These are phyloP conservation scores for Spongia lamella DNA, from an alignment of 37 sponge, comb jelly and placozoan species.

Conservation along the genomic window DNA sequence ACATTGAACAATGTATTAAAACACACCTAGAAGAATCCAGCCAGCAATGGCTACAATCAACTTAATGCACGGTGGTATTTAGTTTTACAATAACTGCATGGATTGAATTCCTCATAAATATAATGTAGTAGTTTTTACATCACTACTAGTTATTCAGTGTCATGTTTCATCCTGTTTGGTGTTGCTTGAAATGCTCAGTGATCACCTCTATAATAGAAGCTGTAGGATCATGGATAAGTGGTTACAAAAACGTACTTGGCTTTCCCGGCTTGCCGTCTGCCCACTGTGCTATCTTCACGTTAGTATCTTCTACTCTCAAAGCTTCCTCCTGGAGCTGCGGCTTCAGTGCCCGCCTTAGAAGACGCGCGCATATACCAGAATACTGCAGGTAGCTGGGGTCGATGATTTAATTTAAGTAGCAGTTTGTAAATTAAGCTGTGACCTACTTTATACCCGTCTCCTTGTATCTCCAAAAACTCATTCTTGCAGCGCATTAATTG, in stretches of 20 bases:
- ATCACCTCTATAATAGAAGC: background rate
- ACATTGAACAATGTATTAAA: too few species aligned
- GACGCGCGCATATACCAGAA: conserved; percentile 75
- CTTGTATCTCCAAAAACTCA: too few species aligned
- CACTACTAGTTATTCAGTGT: too few species aligned
- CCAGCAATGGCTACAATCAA: too few species aligned
- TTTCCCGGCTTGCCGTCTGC: conserved; percentile 61
- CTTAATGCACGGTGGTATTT: too few species aligned
- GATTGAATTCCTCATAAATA: too few species aligned
- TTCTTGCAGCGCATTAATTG: too few species aligned
- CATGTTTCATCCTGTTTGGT: background rate
- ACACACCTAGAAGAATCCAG: too few species aligned
- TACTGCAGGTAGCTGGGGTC: conserved; percentile 75
- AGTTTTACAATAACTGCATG: too few species aligned
- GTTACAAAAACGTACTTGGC: conserved; percentile 38
- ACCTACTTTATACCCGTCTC: background rate
- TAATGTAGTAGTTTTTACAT: background rate
- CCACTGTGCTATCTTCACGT: conserved; percentile 49
- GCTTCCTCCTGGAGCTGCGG: conserved; percentile 54
- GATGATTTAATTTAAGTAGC: conserved; percentile 8
- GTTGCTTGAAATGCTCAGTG: background rate
- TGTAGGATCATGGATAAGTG: background rate
- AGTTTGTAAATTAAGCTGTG: background rate
- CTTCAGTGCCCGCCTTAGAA: conserved; percentile 68
- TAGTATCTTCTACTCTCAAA: conserved; percentile 32